Evolutionary conservation across 2,888 invertebrate genomes (phyloP).

Genomic region (Onchidella celtica): DNA sequence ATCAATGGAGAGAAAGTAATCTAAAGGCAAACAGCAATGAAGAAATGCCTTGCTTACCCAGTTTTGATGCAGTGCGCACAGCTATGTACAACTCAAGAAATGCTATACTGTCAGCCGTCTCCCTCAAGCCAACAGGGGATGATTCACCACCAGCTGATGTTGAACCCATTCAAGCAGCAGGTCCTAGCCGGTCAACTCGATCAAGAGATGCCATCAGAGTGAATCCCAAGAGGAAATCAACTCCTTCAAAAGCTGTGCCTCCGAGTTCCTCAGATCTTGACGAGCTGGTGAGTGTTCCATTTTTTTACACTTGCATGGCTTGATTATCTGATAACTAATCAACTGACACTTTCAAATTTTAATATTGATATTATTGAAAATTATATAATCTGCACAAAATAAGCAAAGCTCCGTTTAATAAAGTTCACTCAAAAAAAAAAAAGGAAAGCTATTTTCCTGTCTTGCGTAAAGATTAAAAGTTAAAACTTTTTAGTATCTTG

Average conservation of each 20-base stretch:
- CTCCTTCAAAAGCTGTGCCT: constrained; percentile 12
- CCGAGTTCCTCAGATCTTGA: constrained; percentile 18
- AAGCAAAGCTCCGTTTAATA: too few relatives aligned
- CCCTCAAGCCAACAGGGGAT: constrained; percentile 39
- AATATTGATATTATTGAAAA: too few relatives aligned
- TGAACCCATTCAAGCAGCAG: neutral
- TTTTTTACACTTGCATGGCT: too few relatives aligned
- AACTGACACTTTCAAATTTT: too few relatives aligned
- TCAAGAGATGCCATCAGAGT: constrained; percentile 40
- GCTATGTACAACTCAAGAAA: constrained; percentile 50
- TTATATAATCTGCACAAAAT: too few relatives aligned
- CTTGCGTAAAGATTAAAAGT: too few relatives aligned
- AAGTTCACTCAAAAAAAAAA: too few relatives aligned
- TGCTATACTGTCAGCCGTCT: constrained; percentile 46
- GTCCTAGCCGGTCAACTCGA: constrained; percentile 39
- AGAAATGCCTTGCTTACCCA: constrained; percentile 35
- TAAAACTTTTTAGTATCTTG: too few relatives aligned
- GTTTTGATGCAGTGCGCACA: constrained; percentile 42
- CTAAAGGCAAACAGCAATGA: constrained; percentile 24
- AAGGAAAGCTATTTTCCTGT: too few relatives aligned
- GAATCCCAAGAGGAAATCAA: constrained; percentile 28
- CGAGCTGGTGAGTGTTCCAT: constrained; percentile 33
- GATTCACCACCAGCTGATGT: neutral
- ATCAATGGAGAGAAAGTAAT: constrained; percentile 21
- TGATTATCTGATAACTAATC: too few relatives aligned